Evolutionary conservation across 2,797 vertebrate genomes (phyloP).

Genomic region (Chromis chromis): DNA sequence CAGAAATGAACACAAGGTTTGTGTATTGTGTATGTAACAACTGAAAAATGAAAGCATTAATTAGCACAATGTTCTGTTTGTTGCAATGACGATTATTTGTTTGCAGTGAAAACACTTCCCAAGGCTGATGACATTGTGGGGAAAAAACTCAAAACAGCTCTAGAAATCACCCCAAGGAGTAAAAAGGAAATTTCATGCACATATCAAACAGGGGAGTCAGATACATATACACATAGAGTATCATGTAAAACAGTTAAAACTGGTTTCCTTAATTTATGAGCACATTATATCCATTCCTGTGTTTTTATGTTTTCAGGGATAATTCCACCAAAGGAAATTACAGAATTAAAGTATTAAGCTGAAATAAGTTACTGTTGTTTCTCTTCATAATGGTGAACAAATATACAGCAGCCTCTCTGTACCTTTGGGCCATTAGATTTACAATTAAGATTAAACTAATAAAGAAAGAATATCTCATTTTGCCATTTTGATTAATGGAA

Average conservation of each 20-base stretch:
- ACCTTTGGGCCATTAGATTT: constrained; percentile 37
- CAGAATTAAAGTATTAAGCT: constrained; percentile 55
- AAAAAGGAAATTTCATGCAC: constrained; percentile 35
- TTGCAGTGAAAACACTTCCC: constrained; percentile 3
- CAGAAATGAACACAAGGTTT: constrained; percentile 55
- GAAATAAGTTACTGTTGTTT: constrained; percentile 35
- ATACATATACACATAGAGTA: constrained; percentile 37
- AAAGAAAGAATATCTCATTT: neutral
- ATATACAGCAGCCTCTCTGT: constrained; percentile 2
- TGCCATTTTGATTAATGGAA: constrained; percentile 7
- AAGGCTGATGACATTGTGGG: constrained; percentile 1
- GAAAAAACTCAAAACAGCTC: neutral
- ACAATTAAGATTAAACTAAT: neutral
- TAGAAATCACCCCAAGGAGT: constrained; percentile 3
- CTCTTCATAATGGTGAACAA: constrained; percentile 24
- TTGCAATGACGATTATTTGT: constrained; percentile 42
- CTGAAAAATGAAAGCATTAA: constrained; percentile 38
- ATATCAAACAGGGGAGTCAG: constrained; percentile 2
- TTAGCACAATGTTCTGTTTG: constrained; percentile 48
- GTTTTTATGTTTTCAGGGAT: constrained; percentile 52
- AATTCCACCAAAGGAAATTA: constrained; percentile 64
- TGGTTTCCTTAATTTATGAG: constrained; percentile 41
- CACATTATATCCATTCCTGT: constrained; percentile 11
- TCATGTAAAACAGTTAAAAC: constrained; percentile 33
- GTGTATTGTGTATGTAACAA: constrained; percentile 52